Evolutionary conservation across 1,140 invertebrate species (phyloP), one percentile per base, ranked within the genome.

Genomic region (Drosophila trapezifrons): DNA sequence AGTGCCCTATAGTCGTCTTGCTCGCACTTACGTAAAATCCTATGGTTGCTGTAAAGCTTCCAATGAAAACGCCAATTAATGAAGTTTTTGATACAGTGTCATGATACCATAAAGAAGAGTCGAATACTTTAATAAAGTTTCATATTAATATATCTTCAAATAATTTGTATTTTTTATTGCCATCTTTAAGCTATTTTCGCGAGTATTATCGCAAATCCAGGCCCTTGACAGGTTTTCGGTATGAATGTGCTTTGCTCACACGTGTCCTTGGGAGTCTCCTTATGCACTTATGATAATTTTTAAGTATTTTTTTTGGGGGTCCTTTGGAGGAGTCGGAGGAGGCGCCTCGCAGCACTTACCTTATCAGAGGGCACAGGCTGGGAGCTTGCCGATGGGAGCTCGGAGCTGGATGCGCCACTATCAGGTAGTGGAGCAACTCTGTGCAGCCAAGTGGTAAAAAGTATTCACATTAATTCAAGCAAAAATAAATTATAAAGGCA

Each of bases 391-490:
- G 42, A 18, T 22, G 8, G 32, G 52, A 15, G 32, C 13, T 43
- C 6, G 38, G 70, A 10, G 42, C 20, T 27, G 32, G 17, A 7
- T 12, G 66, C 51, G n/a, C 22, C 67, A 57, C 84, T 83, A 87
- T 87, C 83, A 87, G 83, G 83, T 87, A 80, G 55, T 64, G 60
- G 76, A 73, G 76, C 84, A 80, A 80, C 52, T 49, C 83, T 73
- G 83, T 80, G 83, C 83, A 87, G 84, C 76, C 84, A 79, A 87
- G 84, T 89, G 83, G 80, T 79, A 87, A 86, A 87, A 87, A 87
- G 84, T 87, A 83, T 87, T 86, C 83, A 89, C 84, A 87, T 87
- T 87, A 87, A 87, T 87, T 87, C 83, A 87, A 87, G 83, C 85
- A 87, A 87, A 87, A 87, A 87, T 89, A 87, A 87, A 87, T 87